Base-by-base conservation (phyloP, 2,888 invertebrate genomes). In the Campoplex nolae region DNA sequence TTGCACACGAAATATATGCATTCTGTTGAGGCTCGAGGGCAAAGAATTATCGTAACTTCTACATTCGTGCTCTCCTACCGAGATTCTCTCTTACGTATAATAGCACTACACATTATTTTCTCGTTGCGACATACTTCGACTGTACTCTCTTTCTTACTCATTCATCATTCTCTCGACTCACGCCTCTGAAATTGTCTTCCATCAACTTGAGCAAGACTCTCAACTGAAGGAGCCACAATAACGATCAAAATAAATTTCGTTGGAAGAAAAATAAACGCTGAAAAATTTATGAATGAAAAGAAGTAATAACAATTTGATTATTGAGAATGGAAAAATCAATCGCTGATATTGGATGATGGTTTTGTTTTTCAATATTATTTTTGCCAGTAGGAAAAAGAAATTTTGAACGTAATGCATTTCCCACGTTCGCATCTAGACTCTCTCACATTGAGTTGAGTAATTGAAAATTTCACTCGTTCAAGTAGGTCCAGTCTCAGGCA, bases 111-210 rank as follows among this genome's bases (percentile, higher is more conserved):
- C 48, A 67, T 77, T 77, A 67, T 77, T 77, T 51, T 51, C 67
- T 77, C 67, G 38, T 68, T 73, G 73, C 62, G 51, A 81, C 73
- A 81, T 42, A 65, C 35, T 56, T 42, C n/a, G n/a, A 38, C 65
- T 38, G 48, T 73, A 62, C 80, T 62, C 80, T 48, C 54, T 68
- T 54, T 77, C 54, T 74, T 35, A 67, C 74, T 54, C 74, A 81
- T 81, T 74, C 81, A 67, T 81, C 81, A 74, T 74, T 65, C 74
- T 67, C 65, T 42, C 38, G 73, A 38, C 35, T 62, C 75, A 51
- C 45, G 42, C 62, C 76, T 62, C 32, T 45, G 65, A 76, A 74
- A 74, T 74, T 74, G 58, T 74, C 13, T 28, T 8, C 62, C 58
- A 48, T 76, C 75, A 62, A 62, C 58, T 23, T 23, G 62, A 42